These are phyloP conservation scores for Bombus affinis DNA, from an alignment of 1,140 invertebrate genomes.

Conservation along the genomic window DNA sequence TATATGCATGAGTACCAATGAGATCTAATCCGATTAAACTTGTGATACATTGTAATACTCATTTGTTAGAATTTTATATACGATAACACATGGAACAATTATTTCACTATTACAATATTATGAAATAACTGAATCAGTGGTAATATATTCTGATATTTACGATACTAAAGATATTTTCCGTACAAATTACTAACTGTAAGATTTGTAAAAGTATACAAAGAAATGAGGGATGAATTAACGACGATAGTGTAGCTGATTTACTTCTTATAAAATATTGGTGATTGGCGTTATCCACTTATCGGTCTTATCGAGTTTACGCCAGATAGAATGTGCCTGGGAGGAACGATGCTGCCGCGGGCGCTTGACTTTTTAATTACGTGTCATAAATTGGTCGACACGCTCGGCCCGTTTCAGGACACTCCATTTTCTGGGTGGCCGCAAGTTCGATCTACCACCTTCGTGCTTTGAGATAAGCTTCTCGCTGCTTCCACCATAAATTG, in stretches of 20 bases:
- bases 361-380: conserved; percentile 79
- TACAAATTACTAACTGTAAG: neutral
- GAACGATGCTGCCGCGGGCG: conserved; percentile 65
- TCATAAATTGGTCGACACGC: conserved; percentile 79
- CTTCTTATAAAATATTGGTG: conserved; percentile 42
- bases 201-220: neutral
- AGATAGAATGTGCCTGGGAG: conserved; percentile 69
- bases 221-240: neutral
- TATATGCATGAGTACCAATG: conserved; percentile 1
- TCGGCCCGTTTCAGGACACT: conserved; percentile 76
- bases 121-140: no score
- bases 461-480: conserved; percentile 64
- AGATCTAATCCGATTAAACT: conserved; percentile 2
- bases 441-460: conserved; percentile 74
- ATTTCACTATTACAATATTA: no score
- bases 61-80: neutral
- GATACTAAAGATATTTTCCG: no score
- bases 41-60: neutral
- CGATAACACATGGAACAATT: neutral
- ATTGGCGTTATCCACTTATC: conserved; percentile 48
- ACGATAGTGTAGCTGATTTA: conserved; percentile 15
- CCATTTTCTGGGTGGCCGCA: conserved; percentile 79
- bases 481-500: conserved; percentile 73
- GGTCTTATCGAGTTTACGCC: conserved; percentile 71
- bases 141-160: no score